Evolutionary conservation across 2,888 invertebrate genomes (phyloP).

Genomic region (Aporophyla nigra): DNA sequence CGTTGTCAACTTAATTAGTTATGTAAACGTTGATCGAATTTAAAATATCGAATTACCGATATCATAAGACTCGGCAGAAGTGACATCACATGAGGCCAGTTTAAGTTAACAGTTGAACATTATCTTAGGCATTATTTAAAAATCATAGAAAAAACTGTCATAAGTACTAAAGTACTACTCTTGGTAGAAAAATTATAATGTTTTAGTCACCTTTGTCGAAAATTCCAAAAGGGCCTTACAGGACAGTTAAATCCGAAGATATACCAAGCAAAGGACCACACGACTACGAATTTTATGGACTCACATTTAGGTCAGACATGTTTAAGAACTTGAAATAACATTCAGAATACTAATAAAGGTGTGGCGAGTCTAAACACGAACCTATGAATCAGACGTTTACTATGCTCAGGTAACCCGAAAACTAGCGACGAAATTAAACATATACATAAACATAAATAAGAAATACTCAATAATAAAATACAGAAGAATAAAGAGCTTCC

Average conservation of each 20-base stretch:
- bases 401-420: constrained; percentile 13
- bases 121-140: neutral
- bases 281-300: neutral
- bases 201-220: neutral
- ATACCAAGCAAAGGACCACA: neutral
- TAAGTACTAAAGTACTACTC: too few species aligned
- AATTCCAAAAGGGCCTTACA: neutral
- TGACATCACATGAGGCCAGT: constrained; percentile 22
- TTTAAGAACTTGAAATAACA: constrained; percentile 16
- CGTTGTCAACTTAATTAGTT: constrained; percentile 44
- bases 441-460: neutral
- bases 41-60: constrained; percentile 29
- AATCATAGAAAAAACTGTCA: neutral
- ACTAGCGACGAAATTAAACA: constrained; percentile 18
- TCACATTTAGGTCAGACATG: constrained; percentile 34
- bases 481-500: neutral
- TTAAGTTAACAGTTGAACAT: neutral
- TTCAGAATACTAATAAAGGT: constrained; percentile 29
- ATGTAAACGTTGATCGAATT: constrained; percentile 29
- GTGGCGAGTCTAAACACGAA: constrained; percentile 9
- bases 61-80: neutral
- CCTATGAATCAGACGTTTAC: constrained; percentile 25
- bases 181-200: neutral
- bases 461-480: constrained; percentile 1
- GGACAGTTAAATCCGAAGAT: neutral